A percentile compares a stretch with the other conserved stretches of the same genome.
These are phyloP conservation scores for Leucoraja erinaceus DNA, from an alignment of 2,113 vertebrate genomes.

Conservation along the genomic window DNA sequence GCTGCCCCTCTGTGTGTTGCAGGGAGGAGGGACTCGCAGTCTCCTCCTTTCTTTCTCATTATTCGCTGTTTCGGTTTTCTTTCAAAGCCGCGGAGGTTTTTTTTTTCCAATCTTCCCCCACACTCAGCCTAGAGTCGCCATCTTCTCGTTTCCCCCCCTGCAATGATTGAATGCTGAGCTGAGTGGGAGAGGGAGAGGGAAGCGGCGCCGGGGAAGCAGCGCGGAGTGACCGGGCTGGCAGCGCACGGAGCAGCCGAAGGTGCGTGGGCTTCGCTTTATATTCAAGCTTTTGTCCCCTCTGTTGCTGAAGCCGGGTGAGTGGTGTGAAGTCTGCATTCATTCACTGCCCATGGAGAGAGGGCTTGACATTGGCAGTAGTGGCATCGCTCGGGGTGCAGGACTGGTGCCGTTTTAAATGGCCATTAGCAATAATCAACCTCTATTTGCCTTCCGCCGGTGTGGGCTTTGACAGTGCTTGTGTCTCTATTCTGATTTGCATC, in stretches of 20 bases:
- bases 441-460: background rate
- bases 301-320: background rate
- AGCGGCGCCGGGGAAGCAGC: background rate
- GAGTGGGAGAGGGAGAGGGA: background rate
- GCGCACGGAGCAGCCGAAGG: background rate
- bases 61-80: constrained; percentile 21
- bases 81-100: constrained; percentile 21
- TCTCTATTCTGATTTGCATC: background rate
- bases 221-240: background rate
- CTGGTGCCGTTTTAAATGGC: background rate
- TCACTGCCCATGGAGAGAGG: background rate
- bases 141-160: background rate
- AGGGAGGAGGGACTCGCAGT: background rate
- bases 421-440: background rate
- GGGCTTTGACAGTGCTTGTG: background rate
- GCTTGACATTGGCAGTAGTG: background rate
- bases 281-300: no score
- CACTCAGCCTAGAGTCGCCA: constrained; percentile 4
- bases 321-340: background rate
- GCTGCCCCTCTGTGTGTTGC: background rate
- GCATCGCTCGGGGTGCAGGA: background rate
- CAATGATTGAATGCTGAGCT: background rate
- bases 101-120: background rate
- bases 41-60: constrained; percentile 4
- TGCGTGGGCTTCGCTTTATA: constrained; percentile 18